These are phyloP conservation scores for Paracyclopina nana DNA, from an alignment of 1,140 invertebrate species.

Conservation along the genomic window DNA sequence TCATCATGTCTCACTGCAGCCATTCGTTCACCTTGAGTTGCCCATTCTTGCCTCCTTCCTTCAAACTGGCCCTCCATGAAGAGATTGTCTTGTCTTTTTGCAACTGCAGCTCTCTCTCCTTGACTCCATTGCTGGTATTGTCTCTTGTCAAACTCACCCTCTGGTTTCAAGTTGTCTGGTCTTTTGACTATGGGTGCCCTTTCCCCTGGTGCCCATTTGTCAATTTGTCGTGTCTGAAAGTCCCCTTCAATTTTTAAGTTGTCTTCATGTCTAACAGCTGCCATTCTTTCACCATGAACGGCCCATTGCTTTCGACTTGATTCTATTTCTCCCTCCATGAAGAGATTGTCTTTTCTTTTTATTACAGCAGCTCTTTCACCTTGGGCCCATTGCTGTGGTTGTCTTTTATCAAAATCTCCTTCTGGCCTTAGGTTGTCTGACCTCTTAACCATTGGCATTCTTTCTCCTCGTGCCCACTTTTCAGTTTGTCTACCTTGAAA, in stretches of 20 bases:
- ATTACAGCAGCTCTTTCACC: slow-evolving; percentile 17
- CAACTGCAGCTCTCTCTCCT: slow-evolving; percentile 25
- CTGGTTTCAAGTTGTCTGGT: slow-evolving; percentile 25
- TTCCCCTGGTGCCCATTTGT: slow-evolving; percentile 23
- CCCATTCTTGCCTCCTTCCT: slow-evolving; percentile 12
- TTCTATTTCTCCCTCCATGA: slow-evolving; percentile 22
- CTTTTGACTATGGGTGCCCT: slow-evolving; percentile 23
- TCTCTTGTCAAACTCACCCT: slow-evolving; percentile 36
- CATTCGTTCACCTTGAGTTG: slow-evolving; percentile 19
- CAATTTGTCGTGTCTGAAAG: slow-evolving; percentile 18
- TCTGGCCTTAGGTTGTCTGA: slow-evolving; percentile 23
- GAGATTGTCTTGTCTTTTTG: slow-evolving; percentile 26
- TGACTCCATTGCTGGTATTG: slow-evolving; percentile 18
- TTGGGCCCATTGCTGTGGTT: slow-evolving; percentile 22
- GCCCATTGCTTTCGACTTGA: slow-evolving; percentile 23
- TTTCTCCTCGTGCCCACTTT: slow-evolving; percentile 15
- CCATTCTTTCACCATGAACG: slow-evolving; percentile 15
- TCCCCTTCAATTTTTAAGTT: slow-evolving; percentile 28
- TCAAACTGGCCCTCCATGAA: slow-evolving; percentile 28
- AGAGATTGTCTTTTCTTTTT: slow-evolving; percentile 20
- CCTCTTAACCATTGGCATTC: slow-evolving; percentile 19
- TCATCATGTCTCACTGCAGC: slow-evolving; percentile 19
- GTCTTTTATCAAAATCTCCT: slow-evolving; percentile 21
- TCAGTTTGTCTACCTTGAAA: slow-evolving; percentile 16
- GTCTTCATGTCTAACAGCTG: slow-evolving; percentile 7